These are phyloP conservation scores for Nyctibius grandis DNA, from an alignment of 2,797 vertebrate genomes.

Conservation along the genomic window DNA sequence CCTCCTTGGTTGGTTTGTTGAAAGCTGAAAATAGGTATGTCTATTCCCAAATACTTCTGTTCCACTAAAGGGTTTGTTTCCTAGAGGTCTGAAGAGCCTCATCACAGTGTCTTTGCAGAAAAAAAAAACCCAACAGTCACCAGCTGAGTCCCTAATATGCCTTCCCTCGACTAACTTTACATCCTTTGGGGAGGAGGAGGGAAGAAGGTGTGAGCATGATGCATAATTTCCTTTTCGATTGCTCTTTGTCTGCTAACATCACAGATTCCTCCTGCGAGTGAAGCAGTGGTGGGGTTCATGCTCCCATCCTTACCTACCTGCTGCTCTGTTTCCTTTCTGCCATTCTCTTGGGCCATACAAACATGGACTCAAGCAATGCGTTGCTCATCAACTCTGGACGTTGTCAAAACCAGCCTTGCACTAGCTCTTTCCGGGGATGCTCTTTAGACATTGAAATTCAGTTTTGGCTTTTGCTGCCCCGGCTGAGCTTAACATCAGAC, in stretches of 20 bases:
- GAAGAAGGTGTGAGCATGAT: background rate
- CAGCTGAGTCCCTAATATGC: background rate
- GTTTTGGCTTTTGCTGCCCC: background rate
- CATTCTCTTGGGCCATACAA: background rate
- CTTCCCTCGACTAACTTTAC: background rate
- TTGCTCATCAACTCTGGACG: background rate
- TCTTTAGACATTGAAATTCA: background rate
- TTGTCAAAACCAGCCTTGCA: background rate
- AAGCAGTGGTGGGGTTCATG: background rate
- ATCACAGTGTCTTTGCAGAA: background rate
- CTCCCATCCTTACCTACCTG: background rate
- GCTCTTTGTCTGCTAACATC: background rate
- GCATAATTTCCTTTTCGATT: background rate
- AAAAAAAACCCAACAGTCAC: background rate
- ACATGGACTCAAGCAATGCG: background rate
- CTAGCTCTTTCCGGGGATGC: background rate
- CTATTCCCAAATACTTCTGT: background rate
- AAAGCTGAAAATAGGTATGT: background rate
- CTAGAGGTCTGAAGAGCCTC: background rate
- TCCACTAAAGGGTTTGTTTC: background rate
- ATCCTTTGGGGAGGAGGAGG: background rate
- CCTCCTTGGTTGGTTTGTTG: background rate
- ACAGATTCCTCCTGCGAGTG: fast-evolving
- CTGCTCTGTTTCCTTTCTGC: background rate
- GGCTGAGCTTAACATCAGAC: background rate